phyloP scores from a whole-genome alignment of 2,888 invertebrate species.

The Brachyptera risi region DNA sequence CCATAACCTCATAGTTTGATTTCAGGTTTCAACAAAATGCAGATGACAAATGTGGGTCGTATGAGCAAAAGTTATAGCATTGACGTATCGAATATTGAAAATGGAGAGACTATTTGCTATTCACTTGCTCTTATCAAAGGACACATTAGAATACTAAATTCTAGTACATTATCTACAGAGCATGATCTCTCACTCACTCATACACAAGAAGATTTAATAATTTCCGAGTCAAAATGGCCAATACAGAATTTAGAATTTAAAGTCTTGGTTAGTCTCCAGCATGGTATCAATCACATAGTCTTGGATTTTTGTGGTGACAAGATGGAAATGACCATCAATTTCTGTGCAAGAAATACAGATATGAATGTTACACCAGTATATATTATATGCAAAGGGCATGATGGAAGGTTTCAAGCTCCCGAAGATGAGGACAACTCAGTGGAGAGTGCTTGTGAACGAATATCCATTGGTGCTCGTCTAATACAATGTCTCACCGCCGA shows the following conservation, averaged over 20 bases:
- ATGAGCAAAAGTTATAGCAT: too few species aligned
- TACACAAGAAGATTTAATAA: not conserved
- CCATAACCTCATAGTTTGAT: too few species aligned
- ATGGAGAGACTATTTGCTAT: slow-evolving; percentile 40
- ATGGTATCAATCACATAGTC: slow-evolving; percentile 60
- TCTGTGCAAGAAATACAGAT: slow-evolving; percentile 55
- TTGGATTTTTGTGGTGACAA: slow-evolving; percentile 54
- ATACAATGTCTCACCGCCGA: slow-evolving; percentile 85
- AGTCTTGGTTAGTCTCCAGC: slow-evolving; percentile 57
- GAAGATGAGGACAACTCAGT: slow-evolving; percentile 58
- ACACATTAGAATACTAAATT: slow-evolving; percentile 42
- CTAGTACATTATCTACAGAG: not conserved
- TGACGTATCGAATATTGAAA: not conserved
- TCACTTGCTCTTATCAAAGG: slow-evolving; percentile 60
- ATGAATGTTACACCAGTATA: slow-evolving; percentile 73
- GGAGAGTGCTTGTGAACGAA: slow-evolving; percentile 69
- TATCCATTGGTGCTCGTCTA: slow-evolving; percentile 71
- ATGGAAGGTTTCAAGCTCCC: slow-evolving; percentile 71
- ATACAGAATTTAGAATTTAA: slow-evolving; percentile 66
- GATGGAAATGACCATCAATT: slow-evolving; percentile 51
- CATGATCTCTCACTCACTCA: not conserved
- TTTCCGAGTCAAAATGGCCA: slow-evolving; percentile 48
- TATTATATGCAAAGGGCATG: slow-evolving; percentile 74
- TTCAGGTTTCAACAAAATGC: too few species aligned
- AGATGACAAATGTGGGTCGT: too few species aligned